These are phyloP conservation scores for Reinhardtius hippoglossoides DNA, from an alignment of 2,113 vertebrate species.

Conservation along the genomic window DNA sequence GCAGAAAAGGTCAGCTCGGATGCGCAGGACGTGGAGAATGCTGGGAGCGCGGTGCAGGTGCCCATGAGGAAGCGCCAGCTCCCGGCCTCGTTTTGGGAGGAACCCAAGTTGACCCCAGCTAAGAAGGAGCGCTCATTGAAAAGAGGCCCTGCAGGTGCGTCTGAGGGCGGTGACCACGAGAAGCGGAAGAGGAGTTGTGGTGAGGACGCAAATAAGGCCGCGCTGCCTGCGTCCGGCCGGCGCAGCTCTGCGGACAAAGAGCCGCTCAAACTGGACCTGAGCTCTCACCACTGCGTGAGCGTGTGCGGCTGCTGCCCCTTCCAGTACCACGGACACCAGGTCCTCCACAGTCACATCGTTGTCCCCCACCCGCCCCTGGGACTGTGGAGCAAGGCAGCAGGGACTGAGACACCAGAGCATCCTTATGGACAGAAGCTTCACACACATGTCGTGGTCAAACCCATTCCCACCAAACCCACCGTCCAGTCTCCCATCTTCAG, in stretches of 20 bases:
- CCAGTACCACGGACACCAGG: slow-evolving; percentile 89
- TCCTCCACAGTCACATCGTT: slow-evolving; percentile 84
- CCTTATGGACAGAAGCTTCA: slow-evolving; percentile 84
- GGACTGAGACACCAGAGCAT: slow-evolving; percentile 70
- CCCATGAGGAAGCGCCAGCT: slow-evolving; percentile 98
- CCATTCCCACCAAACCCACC: slow-evolving; percentile 94
- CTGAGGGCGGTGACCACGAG: slow-evolving; percentile 78
- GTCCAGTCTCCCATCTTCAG: slow-evolving; percentile 90
- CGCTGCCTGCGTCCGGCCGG: slow-evolving; percentile 53
- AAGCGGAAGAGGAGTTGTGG: slow-evolving; percentile 79
- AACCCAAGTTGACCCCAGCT: slow-evolving; percentile 86
- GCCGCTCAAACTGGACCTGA: slow-evolving; percentile 77
- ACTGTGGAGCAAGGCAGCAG: slow-evolving; percentile 85
- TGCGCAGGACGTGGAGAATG: slow-evolving; percentile 55
- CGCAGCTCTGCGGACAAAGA: slow-evolving; percentile 80
- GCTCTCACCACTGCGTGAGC: slow-evolving; percentile 77
- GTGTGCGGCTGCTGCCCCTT: slow-evolving; percentile 91
- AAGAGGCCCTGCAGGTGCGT: slow-evolving; percentile 44
- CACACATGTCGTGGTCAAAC: slow-evolving; percentile 93
- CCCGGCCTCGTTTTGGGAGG: slow-evolving; percentile 97
- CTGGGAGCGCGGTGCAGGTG: slow-evolving; percentile 81
- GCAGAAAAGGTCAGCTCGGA: slow-evolving; percentile 68
- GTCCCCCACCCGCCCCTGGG: slow-evolving; percentile 83
- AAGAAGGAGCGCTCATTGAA: slow-evolving; percentile 68
- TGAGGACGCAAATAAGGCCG: slow-evolving; percentile 43